These are phyloP conservation scores for Polypterus bichir DNA, from an alignment of 2,113 vertebrate genomes.

Conservation along the genomic window DNA sequence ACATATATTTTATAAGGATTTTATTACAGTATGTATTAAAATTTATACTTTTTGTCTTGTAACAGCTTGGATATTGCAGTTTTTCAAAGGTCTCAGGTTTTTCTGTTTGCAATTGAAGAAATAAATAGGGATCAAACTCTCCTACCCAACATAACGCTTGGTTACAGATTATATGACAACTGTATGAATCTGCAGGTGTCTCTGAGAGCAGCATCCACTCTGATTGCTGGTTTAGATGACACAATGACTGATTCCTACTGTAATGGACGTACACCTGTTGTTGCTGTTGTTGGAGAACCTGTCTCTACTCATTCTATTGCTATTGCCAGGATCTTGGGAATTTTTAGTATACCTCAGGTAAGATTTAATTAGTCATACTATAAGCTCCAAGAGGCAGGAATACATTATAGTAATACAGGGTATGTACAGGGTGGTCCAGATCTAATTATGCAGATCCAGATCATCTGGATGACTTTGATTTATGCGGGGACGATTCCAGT, in stretches of 20 bases:
- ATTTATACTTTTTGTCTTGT: too few species aligned
- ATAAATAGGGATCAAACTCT: constrained; percentile 36
- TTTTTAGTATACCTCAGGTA: neutral
- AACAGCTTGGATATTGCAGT: constrained; percentile 33
- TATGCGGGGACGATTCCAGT: too few species aligned
- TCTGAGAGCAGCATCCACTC: constrained; percentile 27
- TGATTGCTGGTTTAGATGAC: constrained; percentile 28
- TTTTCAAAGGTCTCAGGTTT: constrained; percentile 33
- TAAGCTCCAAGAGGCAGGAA: too few species aligned
- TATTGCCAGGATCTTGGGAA: neutral
- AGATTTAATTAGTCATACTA: neutral
- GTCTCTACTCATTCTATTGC: neutral
- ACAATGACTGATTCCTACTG: constrained; percentile 21
- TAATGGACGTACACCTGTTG: constrained; percentile 17
- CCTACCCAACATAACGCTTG: constrained; percentile 37
- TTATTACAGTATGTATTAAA: too few species aligned
- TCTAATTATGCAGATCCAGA: too few species aligned
- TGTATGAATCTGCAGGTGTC: constrained; percentile 32
- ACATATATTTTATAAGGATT: too few species aligned
- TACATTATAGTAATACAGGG: too few species aligned
- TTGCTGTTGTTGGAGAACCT: neutral
- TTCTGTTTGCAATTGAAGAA: constrained; percentile 41
- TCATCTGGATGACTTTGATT: too few species aligned
- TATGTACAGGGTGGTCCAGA: too few species aligned
- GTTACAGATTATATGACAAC: constrained; percentile 40